phyloP scores from a whole-genome alignment of 1,140 invertebrate genomes.

The Halictus rubicundus region DNA sequence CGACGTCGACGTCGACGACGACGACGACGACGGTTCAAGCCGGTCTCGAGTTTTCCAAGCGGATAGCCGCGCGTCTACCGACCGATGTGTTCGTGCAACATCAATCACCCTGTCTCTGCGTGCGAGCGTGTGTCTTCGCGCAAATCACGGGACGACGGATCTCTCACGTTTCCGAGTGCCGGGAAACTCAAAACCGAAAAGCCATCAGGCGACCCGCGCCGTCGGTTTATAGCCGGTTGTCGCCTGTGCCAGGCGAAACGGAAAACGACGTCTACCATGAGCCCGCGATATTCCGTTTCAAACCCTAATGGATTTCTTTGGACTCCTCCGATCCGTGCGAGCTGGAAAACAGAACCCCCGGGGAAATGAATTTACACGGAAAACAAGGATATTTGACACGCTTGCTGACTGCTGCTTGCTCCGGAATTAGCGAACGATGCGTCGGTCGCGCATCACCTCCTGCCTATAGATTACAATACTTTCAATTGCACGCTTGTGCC shows the following conservation, averaged over 20 bases:
- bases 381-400: background rate
- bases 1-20: background rate
- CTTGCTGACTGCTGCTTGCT: background rate
- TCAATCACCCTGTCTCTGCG: too few relatives aligned
- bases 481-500: too few relatives aligned
- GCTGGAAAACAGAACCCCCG: background rate
- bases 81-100: background rate
- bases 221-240: conserved; percentile 14
- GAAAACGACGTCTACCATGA: conserved; percentile 27
- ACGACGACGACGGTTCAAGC: background rate
- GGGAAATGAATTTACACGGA: background rate
- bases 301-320: conserved; percentile 32
- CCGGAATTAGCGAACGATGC: too few relatives aligned
- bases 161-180: conserved; percentile 38
- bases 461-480: too few relatives aligned
- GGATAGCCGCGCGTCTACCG: background rate
- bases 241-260: conserved; percentile 17
- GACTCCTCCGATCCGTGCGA: background rate
- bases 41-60: background rate
- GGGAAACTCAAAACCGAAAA: conserved; percentile 42
- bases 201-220: conserved; percentile 4
- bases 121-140: background rate
- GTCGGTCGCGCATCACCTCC: too few relatives aligned
- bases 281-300: conserved; percentile 25
- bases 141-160: background rate